These are phyloP conservation scores for Lipophrys pholis DNA, from an alignment of 2,113 vertebrate genomes.

Conservation along the genomic window DNA sequence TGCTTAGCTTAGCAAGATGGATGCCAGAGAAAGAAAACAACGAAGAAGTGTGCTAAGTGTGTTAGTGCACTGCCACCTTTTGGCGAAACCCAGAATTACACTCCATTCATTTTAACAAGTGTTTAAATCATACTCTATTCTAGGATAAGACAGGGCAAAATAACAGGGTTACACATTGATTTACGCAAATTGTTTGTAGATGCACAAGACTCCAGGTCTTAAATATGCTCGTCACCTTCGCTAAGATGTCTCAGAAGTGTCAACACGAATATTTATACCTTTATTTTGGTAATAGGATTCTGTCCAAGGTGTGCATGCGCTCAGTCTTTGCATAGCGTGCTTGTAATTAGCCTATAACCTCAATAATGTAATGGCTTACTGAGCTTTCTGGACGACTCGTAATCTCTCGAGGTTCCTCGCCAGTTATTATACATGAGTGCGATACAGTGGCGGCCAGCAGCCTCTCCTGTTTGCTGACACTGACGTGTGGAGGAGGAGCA, in stretches of 20 bases:
- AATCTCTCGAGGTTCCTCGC: conserved; percentile 39
- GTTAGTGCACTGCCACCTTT: too few relatives aligned
- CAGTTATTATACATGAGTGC: conserved; percentile 39
- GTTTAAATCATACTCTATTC: too few relatives aligned
- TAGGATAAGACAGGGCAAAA: too few relatives aligned
- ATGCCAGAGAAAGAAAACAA: too few relatives aligned
- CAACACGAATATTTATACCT: conserved; percentile 26
- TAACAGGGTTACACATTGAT: conserved; percentile 15
- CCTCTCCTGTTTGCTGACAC: conserved; percentile 23
- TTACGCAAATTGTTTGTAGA: conserved; percentile 19
- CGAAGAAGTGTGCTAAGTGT: too few relatives aligned
- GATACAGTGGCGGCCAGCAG: not conserved
- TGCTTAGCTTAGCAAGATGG: too few relatives aligned
- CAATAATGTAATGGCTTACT: conserved; percentile 51
- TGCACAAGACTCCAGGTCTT: not conserved
- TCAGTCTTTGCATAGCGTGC: conserved; percentile 40
- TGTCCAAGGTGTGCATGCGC: conserved; percentile 14
- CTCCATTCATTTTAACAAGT: too few relatives aligned
- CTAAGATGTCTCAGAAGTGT: conserved; percentile 34
- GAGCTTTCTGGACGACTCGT: conserved; percentile 8
- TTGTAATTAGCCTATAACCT: conserved; percentile 71
- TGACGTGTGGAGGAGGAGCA: conserved; percentile 16
- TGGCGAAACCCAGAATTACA: too few relatives aligned
- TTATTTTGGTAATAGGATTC: conserved; percentile 49
- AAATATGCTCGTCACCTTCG: conserved; percentile 29